These are phyloP conservation scores for Laticauda colubrina DNA, from an alignment of 2,113 vertebrate species.

Conservation along the genomic window DNA sequence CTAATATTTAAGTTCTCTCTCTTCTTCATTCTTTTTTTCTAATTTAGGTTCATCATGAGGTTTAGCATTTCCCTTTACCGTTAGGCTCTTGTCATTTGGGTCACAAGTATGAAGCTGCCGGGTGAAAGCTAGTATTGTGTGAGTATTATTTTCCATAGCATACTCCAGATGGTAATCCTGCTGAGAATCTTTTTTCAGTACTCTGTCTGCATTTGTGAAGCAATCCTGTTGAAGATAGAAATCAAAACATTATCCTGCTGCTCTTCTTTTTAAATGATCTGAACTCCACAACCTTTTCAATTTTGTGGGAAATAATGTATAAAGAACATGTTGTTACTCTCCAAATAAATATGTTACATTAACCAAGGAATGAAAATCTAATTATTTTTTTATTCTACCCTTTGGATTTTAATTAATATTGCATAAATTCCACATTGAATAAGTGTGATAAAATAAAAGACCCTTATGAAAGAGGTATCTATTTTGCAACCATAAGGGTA, in stretches of 20 bases:
- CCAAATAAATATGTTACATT: not conserved
- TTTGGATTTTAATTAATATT: not conserved
- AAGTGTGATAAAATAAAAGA: not conserved
- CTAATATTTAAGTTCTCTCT: not conserved
- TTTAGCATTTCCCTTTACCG: conserved; percentile 66
- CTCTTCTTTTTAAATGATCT: not conserved
- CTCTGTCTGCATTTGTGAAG: conserved; percentile 77
- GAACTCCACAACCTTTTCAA: not conserved
- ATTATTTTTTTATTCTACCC: not conserved
- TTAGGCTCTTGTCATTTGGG: conserved; percentile 77
- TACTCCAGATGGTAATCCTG: conserved; percentile 84
- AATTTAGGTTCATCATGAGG: not conserved
- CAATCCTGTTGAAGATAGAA: conserved; percentile 76
- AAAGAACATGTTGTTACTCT: conserved; percentile 2
- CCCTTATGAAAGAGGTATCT: not conserved
- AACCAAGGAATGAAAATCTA: not conserved
- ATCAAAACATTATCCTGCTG: not conserved
- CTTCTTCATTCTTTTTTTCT: no score
- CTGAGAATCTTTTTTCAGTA: conserved; percentile 75
- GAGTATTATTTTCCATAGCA: conserved; percentile 82
- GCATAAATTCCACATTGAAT: not conserved
- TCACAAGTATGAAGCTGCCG: conserved; percentile 83
- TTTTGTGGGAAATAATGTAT: not conserved
- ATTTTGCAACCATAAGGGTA: not conserved
- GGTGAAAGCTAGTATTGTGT: conserved; percentile 80